Base-by-base conservation (phyloP, 1,140 invertebrate genomes). In the Macrotrachela quadricornifera region DNA sequence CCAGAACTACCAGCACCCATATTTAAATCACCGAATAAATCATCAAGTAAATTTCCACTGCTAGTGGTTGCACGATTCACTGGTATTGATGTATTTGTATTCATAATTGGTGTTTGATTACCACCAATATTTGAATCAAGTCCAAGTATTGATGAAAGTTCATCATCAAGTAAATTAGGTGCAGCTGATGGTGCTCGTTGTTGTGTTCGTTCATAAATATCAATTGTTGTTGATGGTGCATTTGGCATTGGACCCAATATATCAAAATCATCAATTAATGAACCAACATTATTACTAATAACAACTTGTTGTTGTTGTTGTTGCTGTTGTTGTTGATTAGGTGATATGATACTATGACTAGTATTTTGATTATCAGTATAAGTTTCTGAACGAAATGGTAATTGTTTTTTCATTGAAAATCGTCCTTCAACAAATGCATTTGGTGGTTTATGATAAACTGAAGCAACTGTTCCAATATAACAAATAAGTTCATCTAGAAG, bases 371-470 rank as follows among this genome's bases (percentile, higher is more conserved):
- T 60, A 61, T 65, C 60, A 65, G 62, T 60, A 61, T 49, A 46
- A 61, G 62, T 41, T 61, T 57, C 18, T 58, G 46, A 36, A 30
- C 44, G 36, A 0, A 16, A 63, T 15, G 71, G 62, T 12, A 68
- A 58, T 30, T 65, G 65, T n/a, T 69, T 55, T 45, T 66, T 61
- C 44, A 61, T 44, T 11, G 61, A 60, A 40, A 67, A 56, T 53
- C 69, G 51, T 17, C 84, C 90, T 73, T 99, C 94, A 36, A 99
- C 90, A 70, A 99, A 99, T 0, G 94, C 86, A 36, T 83, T 88
- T 0, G 94, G 94, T 36, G 94, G 94, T 70, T 97, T 97, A 64
- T 99, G 94, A 67, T 97, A 99, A 4, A 99, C 92, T 18, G 88
- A 95, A 11, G 94, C 94, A 51, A 99, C 74, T 55, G 85, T 91